Percentiles rank a stretch among this genome's conserved stretches.
Evolutionary conservation across 2,113 vertebrate genomes (phyloP).

Genomic region (Gallinago undulata): DNA sequence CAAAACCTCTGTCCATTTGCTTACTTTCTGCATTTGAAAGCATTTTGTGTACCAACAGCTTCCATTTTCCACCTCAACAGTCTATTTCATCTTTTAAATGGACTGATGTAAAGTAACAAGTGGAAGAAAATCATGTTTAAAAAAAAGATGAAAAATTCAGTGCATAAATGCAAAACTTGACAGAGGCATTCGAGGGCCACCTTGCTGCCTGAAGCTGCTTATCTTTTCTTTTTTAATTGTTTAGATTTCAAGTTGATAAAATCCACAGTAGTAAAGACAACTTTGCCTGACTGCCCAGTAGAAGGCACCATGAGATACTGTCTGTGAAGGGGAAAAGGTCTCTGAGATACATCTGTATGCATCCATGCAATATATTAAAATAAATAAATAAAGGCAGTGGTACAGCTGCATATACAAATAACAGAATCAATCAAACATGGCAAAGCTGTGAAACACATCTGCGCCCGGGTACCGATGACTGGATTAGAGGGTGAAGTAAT

Average conservation of each 20-base stretch:
- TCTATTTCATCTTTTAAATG: background rate
- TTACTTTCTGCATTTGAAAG: background rate
- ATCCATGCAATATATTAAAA: background rate
- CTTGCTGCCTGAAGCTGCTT: background rate
- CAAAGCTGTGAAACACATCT: background rate
- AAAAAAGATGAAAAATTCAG: background rate
- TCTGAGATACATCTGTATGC: background rate
- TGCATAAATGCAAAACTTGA: background rate
- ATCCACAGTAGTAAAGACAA: background rate
- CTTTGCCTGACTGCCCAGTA: background rate
- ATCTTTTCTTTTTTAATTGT: background rate
- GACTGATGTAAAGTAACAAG: background rate
- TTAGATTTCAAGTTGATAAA: background rate
- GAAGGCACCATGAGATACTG: background rate
- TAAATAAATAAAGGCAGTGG: background rate
- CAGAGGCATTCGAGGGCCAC: background rate
- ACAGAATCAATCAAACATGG: background rate
- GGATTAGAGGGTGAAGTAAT: background rate
- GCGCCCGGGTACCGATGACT: accelerated
- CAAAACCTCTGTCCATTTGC: background rate
- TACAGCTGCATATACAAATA: background rate
- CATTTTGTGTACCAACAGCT: background rate
- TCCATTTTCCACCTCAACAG: background rate
- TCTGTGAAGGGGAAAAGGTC: background rate
- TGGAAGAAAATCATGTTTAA: background rate